Evolutionary conservation across 2,888 invertebrate species (phyloP).

Genomic region (Gari tellinella): DNA sequence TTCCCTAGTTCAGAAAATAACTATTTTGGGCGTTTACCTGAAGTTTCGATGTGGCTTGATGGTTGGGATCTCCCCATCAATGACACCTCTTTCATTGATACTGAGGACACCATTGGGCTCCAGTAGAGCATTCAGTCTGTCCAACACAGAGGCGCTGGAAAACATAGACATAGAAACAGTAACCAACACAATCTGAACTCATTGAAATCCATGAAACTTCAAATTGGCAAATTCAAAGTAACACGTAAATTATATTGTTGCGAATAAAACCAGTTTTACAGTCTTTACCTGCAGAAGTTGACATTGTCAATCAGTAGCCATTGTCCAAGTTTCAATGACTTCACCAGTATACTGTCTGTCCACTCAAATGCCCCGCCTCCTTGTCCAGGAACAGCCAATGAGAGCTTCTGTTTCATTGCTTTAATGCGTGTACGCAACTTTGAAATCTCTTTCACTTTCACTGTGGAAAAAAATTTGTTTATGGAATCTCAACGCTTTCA

Average conservation of each 20-base stretch:
- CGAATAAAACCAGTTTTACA: too few relatives aligned
- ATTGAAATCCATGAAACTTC: too few relatives aligned
- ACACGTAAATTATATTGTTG: too few relatives aligned
- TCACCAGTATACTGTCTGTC: constrained; percentile 85
- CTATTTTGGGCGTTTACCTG: constrained; percentile 79
- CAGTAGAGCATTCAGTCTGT: constrained; percentile 96
- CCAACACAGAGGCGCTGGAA: constrained; percentile 94
- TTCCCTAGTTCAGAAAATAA: too few relatives aligned
- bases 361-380: constrained; percentile 85
- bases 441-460: background rate
- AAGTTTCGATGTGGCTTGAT: constrained; percentile 95
- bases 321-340: constrained; percentile 84
- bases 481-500: too few relatives aligned
- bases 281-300: constrained; percentile 91
- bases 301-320: constrained; percentile 90
- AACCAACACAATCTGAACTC: background rate
- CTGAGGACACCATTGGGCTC: constrained; percentile 96
- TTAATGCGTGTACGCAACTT: background rate
- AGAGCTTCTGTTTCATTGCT: constrained; percentile 39
- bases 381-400: constrained; percentile 56
- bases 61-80: constrained; percentile 89
- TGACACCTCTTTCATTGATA: constrained; percentile 95
- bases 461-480: constrained; percentile 7
- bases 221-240: too few relatives aligned
- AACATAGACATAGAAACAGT: too few relatives aligned